These are phyloP conservation scores for Salpingus planirostris DNA, from an alignment of 2,888 invertebrate genomes.

Conservation along the genomic window DNA sequence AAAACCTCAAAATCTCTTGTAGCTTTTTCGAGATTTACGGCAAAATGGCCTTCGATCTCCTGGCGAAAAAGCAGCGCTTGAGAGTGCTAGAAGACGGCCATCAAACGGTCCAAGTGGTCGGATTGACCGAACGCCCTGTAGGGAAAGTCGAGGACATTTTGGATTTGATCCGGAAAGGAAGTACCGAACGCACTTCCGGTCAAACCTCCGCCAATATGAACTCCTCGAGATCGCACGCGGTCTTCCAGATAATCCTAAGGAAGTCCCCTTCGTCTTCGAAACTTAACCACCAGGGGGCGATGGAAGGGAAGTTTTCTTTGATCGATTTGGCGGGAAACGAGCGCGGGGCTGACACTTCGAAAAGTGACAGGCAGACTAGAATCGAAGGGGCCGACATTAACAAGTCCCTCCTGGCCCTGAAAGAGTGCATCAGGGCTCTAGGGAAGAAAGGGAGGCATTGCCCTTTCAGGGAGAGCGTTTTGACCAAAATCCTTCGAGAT, in stretches of 20 bases:
- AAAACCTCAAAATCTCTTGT: slow-evolving; percentile 82
- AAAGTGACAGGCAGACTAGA: slow-evolving; percentile 88
- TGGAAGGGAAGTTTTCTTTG: slow-evolving; percentile 96
- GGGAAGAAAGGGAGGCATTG: slow-evolving; percentile 93
- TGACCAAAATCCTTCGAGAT: slow-evolving; percentile 92
- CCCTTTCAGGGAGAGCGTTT: slow-evolving; percentile 94
- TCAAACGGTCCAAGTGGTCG: slow-evolving; percentile 95
- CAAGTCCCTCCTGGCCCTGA: slow-evolving; percentile 88
- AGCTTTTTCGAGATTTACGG: slow-evolving; percentile 99
- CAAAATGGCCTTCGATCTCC: slow-evolving; percentile 82
- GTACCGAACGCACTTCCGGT: slow-evolving; percentile 86
- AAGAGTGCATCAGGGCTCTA: slow-evolving; percentile 94
- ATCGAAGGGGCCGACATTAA: slow-evolving; percentile 95
- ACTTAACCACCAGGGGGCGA: slow-evolving; percentile 80
- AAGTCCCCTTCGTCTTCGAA: slow-evolving; percentile 54
- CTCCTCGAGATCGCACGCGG: slow-evolving; percentile 97
- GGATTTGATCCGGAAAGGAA: slow-evolving; percentile 83
- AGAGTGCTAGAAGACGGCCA: slow-evolving; percentile 95
- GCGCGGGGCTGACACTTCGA: slow-evolving; percentile 97
- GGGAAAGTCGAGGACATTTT: slow-evolving; percentile 67
- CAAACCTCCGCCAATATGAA: slow-evolving; percentile 96
- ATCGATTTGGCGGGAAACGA: slow-evolving; percentile 98
- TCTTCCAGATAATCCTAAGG: slow-evolving; percentile 91
- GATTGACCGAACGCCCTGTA: slow-evolving; percentile 85
- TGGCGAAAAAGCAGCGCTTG: slow-evolving; percentile 87